These are phyloP conservation scores for Cygnus buccinator DNA, from an alignment of 2,113 vertebrate genomes.

Conservation along the genomic window DNA sequence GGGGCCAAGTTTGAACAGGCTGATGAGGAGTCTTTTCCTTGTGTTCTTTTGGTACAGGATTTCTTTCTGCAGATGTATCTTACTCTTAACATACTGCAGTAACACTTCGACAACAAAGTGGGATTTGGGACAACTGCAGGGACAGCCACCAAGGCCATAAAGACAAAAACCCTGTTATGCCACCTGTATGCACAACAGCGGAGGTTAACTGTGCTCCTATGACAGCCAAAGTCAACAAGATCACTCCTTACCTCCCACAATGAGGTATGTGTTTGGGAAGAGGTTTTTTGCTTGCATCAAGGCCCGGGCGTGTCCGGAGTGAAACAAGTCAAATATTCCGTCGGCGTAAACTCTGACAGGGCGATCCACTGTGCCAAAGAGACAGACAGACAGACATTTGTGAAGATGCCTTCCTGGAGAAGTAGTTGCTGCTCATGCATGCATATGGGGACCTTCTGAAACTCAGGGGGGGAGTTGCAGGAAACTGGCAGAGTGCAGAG, in stretches of 20 bases:
- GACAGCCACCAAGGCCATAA: not conserved
- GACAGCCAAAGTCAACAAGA: conserved; percentile 17
- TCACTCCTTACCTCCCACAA: conserved; percentile 90
- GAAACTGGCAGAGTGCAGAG: not conserved
- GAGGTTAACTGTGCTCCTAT: not conserved
- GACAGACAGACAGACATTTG: conserved; percentile 13
- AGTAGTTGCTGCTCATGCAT: not conserved
- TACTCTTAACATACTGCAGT: not conserved
- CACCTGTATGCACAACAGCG: not conserved
- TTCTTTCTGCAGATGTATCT: not conserved
- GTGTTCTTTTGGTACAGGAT: not conserved
- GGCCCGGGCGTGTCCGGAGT: conserved; percentile 96
- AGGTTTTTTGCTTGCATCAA: conserved; percentile 98
- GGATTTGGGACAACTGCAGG: not conserved
- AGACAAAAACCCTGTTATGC: not conserved
- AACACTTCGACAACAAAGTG: not conserved
- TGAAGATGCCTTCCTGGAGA: not conserved
- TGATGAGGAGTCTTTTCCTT: not conserved
- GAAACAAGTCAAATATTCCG: conserved; percentile 98
- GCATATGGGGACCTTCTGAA: not conserved
- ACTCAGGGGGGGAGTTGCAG: not conserved
- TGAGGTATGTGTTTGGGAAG: conserved; percentile 98
- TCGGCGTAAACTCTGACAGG: conserved; percentile 97
- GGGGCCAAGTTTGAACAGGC: not conserved
- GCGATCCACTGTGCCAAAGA: conserved; percentile 81